phyloP scores from a whole-genome alignment of 2,888 invertebrate species.

The Apomyelois bistriatella region DNA sequence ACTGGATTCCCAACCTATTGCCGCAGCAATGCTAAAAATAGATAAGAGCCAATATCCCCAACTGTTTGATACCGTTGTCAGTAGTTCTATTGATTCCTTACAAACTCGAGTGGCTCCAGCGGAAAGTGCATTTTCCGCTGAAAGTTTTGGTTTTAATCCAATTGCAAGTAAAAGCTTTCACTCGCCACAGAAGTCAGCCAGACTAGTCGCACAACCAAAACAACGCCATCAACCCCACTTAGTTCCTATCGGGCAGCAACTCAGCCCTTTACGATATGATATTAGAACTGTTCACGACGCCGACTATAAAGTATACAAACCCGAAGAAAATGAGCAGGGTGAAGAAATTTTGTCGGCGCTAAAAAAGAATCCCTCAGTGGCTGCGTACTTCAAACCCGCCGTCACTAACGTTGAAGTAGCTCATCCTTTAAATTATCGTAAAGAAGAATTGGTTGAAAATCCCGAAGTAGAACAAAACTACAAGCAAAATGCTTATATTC shows the following conservation, averaged over 20 bases:
- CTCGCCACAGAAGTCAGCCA: slow-evolving; percentile 52
- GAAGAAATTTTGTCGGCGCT: slow-evolving; percentile 65
- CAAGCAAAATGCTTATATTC: slow-evolving; percentile 72
- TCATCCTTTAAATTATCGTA: slow-evolving; percentile 66
- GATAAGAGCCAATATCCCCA: slow-evolving; percentile 71
- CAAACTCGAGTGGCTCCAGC: slow-evolving; percentile 61
- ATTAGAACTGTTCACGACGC: slow-evolving; percentile 70
- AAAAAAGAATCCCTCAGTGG: slow-evolving; percentile 67
- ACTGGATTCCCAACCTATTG: slow-evolving; percentile 67
- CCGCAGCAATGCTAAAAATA: slow-evolving; percentile 63
- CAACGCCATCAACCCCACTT: slow-evolving; percentile 34
- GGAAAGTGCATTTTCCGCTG: slow-evolving; percentile 63
- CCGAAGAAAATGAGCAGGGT: slow-evolving; percentile 62
- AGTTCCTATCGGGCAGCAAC: slow-evolving; percentile 46
- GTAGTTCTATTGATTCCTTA: slow-evolving; percentile 72
- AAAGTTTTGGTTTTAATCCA: slow-evolving; percentile 71
- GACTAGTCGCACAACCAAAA: slow-evolving; percentile 48
- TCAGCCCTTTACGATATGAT: slow-evolving; percentile 62
- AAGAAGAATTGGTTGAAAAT: slow-evolving; percentile 57
- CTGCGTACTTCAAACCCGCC: slow-evolving; percentile 68
- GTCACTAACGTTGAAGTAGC: slow-evolving; percentile 66
- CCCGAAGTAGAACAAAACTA: slow-evolving; percentile 62
- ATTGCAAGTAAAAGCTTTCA: slow-evolving; percentile 68
- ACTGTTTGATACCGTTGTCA: slow-evolving; percentile 68
- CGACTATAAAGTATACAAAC: slow-evolving; percentile 70